Conservation (phyloP, 35 echinoderm and acorn worm genomes). For the Ophioderma brevispina region DNA sequence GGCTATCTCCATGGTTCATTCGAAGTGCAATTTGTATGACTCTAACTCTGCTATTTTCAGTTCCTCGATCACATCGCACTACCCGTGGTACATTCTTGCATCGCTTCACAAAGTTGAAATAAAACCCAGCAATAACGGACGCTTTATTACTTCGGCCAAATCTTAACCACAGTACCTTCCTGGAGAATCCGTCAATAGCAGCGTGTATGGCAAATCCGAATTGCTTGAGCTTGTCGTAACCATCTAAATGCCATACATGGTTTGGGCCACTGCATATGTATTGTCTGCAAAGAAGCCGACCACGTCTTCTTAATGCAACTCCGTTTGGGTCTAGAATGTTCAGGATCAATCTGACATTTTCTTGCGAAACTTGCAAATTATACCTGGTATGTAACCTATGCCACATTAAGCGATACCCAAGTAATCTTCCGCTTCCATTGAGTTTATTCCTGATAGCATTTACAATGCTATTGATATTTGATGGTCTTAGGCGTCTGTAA, state of each 20-base stretch:
- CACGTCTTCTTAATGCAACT: constrained; percentile 25
- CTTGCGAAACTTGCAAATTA: constrained; percentile 33
- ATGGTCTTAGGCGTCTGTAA: not conserved
- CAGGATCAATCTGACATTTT: constrained; percentile 23
- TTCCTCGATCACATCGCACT: constrained; percentile 64
- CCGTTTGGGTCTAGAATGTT: constrained; percentile 57
- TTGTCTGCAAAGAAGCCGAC: constrained; percentile 39
- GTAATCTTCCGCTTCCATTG: constrained; percentile 36
- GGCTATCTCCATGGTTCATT: constrained; percentile 34
- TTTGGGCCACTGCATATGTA: constrained; percentile 60
- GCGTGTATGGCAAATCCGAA: constrained; percentile 73
- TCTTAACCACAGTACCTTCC: constrained; percentile 71
- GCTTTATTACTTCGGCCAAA: constrained; percentile 67
- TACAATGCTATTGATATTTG: constrained; percentile 27
- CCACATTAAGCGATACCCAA: constrained; percentile 68
- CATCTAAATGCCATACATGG: constrained; percentile 62
- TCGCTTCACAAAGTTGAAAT: constrained; percentile 29
- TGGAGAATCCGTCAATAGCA: constrained; percentile 75
- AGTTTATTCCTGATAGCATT: constrained; percentile 33
- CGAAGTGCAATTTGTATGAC: constrained; percentile 44
- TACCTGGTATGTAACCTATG: constrained; percentile 32
- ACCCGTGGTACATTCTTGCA: constrained; percentile 51
- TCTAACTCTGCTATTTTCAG: constrained; percentile 60
- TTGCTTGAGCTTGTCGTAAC: constrained; percentile 82
- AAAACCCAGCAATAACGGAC: constrained; percentile 27